Conservation (phyloP, 2,113 vertebrate genomes). For the Cranoglanis bouderius region DNA sequence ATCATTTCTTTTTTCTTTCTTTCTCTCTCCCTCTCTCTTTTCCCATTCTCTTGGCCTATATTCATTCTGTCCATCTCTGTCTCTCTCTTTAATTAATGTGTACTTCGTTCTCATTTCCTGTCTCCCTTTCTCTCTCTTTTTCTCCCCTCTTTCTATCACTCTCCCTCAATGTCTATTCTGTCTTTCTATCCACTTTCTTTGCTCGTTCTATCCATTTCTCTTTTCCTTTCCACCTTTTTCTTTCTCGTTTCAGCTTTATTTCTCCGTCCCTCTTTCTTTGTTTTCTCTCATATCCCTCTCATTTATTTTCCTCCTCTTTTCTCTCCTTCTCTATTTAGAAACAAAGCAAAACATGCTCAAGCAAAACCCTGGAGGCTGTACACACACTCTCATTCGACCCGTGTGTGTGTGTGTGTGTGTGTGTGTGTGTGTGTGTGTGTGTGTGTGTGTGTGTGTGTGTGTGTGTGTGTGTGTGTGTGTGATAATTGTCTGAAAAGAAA, state of each 20-base stretch:
- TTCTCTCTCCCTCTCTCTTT: background rate
- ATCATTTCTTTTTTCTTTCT: background rate
- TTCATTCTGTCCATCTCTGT: background rate
- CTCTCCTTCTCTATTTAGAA: background rate
- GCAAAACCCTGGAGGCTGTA: background rate
- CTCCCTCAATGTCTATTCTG: background rate
- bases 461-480: background rate
- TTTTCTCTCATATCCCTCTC: background rate
- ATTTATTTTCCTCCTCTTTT: background rate
- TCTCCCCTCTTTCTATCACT: background rate
- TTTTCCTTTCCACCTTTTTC: background rate
- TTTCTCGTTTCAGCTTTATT: background rate
- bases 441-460: background rate
- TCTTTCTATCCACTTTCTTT: background rate
- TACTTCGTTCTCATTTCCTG: background rate
- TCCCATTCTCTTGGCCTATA: background rate
- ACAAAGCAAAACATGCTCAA: background rate
- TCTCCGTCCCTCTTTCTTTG: background rate
- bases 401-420: background rate
- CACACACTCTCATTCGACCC: background rate
- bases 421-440: background rate
- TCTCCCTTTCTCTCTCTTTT: background rate
- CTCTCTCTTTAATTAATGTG: background rate
- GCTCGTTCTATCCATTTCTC: slow-evolving; percentile 20
- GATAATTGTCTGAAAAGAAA: background rate